These are phyloP conservation scores for Zaprionus lineosus DNA, from an alignment of 2,888 invertebrate species.

Conservation along the genomic window DNA sequence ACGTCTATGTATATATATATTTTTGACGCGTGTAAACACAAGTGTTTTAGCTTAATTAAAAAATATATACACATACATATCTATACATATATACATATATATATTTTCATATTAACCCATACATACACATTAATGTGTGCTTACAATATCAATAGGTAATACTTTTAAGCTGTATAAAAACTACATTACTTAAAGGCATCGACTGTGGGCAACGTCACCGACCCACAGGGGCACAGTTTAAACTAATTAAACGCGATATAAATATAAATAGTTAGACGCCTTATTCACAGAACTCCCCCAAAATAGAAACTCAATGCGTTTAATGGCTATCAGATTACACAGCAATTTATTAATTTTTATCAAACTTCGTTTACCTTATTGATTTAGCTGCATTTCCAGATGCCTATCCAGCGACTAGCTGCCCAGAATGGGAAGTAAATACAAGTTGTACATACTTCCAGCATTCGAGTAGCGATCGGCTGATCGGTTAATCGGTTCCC, in stretches of 20 bases:
- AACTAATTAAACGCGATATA: too few relatives aligned
- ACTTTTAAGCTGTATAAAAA: conserved; percentile 14
- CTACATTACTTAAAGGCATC: too few relatives aligned
- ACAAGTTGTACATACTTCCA: not conserved
- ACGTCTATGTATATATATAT: conserved; percentile 39
- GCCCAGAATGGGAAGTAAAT: conserved; percentile 44
- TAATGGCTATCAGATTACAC: conserved; percentile 45
- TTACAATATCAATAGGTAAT: conserved; percentile 30
- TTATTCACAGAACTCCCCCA: not conserved
- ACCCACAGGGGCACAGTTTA: not conserved
- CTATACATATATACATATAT: conserved; percentile 21
- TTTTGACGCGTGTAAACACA: conserved; percentile 70
- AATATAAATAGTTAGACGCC: too few relatives aligned
- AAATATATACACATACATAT: conserved; percentile 28
- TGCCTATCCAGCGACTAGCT: conserved; percentile 8
- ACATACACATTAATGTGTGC: not conserved
- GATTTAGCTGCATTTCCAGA: conserved; percentile 59
- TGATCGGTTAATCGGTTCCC: too few relatives aligned
- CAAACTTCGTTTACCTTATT: conserved; percentile 46
- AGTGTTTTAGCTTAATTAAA: conserved; percentile 76
- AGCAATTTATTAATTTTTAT: conserved; percentile 49
- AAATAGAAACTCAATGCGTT: conserved; percentile 34
- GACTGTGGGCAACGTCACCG: conserved; percentile 28
- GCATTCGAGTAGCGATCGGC: conserved; percentile 23
- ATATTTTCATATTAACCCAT: conserved; percentile 9